Conservation (phyloP, 2,888 invertebrate genomes). For the Tineola bisselliella region DNA sequence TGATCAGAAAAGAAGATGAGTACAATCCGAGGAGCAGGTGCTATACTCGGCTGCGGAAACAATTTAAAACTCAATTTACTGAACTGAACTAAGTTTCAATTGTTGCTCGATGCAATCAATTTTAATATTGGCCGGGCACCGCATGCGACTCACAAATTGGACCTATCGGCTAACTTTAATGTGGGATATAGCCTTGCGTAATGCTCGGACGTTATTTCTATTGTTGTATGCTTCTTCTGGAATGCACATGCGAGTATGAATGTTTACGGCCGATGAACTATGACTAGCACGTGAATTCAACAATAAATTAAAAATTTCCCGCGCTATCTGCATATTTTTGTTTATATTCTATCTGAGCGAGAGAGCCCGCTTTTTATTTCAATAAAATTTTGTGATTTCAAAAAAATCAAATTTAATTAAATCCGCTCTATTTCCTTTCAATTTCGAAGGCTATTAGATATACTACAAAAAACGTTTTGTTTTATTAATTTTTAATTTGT, state of each 20-base stretch:
- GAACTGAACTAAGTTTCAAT: conserved; percentile 30
- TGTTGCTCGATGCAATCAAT: conserved; percentile 38
- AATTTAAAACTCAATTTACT: conserved; percentile 37
- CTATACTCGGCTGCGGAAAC: conserved; percentile 19
- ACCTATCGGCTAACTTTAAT: conserved; percentile 33
- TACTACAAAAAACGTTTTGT: not conserved
- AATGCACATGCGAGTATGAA: conserved; percentile 33
- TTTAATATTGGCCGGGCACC: conserved; percentile 28
- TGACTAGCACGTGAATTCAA: conserved; percentile 26
- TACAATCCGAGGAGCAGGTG: conserved; percentile 14
- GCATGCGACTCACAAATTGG: conserved; percentile 25
- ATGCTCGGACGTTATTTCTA: not conserved
- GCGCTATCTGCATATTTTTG: not conserved
- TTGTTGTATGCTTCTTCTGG: conserved; percentile 17
- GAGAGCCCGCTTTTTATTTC: not conserved
- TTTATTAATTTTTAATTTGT: not conserved
- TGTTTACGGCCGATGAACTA: conserved; percentile 44
- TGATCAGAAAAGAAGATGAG: not conserved
- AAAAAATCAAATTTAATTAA: not conserved
- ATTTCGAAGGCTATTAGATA: not conserved
- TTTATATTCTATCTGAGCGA: not conserved
- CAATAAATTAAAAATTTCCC: conserved; percentile 39
- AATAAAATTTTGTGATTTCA: not conserved
- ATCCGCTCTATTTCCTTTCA: not conserved
- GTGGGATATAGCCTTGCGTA: conserved; percentile 25